A percentile compares a stretch with the other conserved stretches of the same genome.
Evolutionary conservation across 1,140 invertebrate genomes (phyloP).

Genomic region (Melanaphis sacchari): DNA sequence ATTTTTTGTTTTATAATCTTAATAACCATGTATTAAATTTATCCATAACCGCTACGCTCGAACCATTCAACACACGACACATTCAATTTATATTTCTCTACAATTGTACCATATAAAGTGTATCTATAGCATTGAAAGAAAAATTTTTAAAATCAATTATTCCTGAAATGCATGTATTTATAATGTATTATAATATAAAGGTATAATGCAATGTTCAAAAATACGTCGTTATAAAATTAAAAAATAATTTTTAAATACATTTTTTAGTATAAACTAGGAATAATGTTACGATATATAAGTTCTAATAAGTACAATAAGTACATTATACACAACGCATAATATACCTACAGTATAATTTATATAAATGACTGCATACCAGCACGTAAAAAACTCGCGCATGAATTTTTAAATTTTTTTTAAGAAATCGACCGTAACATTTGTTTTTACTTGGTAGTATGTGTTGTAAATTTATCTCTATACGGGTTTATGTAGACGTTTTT

Average conservation of each 20-base stretch:
- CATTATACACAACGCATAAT: not conserved
- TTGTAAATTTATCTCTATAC: not conserved
- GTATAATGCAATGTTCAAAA: not conserved
- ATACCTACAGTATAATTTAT: not conserved
- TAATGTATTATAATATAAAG: too few relatives aligned
- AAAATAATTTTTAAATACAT: not conserved
- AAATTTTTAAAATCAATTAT: not conserved
- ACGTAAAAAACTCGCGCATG: not conserved
- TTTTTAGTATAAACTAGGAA: not conserved
- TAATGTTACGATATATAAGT: not conserved
- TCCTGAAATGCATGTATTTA: not conserved
- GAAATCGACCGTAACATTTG: not conserved
- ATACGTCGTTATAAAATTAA: not conserved
- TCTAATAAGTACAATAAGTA: too few relatives aligned
- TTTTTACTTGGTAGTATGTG: not conserved
- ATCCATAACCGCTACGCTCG: not conserved
- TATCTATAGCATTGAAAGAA: not conserved
- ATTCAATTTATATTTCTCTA: not conserved
- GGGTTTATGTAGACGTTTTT: not conserved
- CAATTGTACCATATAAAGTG: not conserved
- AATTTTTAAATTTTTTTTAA: not conserved
- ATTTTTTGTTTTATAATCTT: not conserved
- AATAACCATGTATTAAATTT: constrained; percentile 1
- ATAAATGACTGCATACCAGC: not conserved
- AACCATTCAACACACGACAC: not conserved